phyloP scores from a whole-genome alignment of 2,113 vertebrate genomes.

The Colius striatus region DNA sequence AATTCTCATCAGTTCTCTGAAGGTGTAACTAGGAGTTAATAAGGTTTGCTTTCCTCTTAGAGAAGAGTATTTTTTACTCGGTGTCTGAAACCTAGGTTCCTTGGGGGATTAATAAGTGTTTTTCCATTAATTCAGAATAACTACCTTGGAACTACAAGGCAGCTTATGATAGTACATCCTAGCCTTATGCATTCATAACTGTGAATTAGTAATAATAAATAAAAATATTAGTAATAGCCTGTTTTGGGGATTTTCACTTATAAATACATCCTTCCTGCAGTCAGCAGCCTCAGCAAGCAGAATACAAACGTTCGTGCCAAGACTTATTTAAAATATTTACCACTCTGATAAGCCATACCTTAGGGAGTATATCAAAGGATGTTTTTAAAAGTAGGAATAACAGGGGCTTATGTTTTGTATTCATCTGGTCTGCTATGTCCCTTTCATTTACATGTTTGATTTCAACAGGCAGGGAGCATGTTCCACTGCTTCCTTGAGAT shows the following conservation, averaged over 20 bases:
- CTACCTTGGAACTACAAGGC: background rate
- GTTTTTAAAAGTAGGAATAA: background rate
- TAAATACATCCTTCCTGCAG: background rate
- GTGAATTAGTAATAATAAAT: too few relatives aligned
- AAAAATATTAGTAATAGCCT: background rate
- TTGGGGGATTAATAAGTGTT: background rate
- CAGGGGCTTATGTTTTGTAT: background rate
- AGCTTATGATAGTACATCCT: background rate
- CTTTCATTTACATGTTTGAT: background rate
- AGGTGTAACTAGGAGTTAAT: constrained; percentile 1
- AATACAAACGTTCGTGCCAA: background rate
- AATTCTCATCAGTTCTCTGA: background rate
- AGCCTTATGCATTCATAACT: background rate
- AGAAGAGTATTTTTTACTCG: background rate
- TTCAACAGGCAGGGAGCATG: background rate
- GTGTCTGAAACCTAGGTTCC: background rate
- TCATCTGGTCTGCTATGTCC: background rate
- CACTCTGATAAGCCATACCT: background rate
- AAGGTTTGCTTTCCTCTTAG: constrained; percentile 13
- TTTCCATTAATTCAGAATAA: constrained; percentile 24
- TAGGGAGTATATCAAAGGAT: background rate
- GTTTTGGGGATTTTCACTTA: background rate
- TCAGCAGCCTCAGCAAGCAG: background rate
- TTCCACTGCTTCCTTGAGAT: background rate
- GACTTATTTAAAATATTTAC: background rate